Conservation (phyloP, 2,888 invertebrate genomes). For the Cheiracanthium punctorium region DNA sequence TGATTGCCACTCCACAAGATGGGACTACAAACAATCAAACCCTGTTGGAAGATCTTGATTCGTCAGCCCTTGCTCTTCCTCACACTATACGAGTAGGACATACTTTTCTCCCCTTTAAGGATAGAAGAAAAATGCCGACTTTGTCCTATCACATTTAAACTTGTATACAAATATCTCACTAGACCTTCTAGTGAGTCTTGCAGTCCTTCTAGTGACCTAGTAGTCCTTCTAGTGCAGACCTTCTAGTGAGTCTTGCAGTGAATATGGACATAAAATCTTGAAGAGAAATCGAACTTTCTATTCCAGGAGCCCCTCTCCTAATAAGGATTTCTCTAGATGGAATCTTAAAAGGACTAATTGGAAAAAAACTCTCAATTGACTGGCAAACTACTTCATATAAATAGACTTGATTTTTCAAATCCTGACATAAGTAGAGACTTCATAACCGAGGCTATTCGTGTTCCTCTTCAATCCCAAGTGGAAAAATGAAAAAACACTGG, state of each 20-base stretch:
- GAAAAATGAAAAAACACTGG: not conserved
- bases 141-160: not conserved
- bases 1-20: too few species aligned
- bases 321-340: not conserved
- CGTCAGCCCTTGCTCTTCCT: too few species aligned
- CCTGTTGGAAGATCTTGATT: not conserved
- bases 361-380: too few species aligned
- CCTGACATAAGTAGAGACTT: not conserved
- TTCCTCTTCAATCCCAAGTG: not conserved
- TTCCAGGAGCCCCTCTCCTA: not conserved
- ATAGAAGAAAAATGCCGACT: conserved; percentile 1
- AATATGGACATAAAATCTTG: conserved; percentile 14
- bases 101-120: conserved; percentile 12
- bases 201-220: too few species aligned
- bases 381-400: too few species aligned
- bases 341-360: conserved; percentile 11
- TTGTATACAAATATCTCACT: not conserved
- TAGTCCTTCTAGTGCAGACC: too few species aligned
- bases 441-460: not conserved
- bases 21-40: not conserved
- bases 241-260: conserved; percentile 22
- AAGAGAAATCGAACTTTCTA: not conserved
- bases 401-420: too few species aligned
- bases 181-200: not conserved
- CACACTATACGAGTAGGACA: not conserved